Conservation (phyloP, 1,140 invertebrate species). For the Eumeta japonica region DNA sequence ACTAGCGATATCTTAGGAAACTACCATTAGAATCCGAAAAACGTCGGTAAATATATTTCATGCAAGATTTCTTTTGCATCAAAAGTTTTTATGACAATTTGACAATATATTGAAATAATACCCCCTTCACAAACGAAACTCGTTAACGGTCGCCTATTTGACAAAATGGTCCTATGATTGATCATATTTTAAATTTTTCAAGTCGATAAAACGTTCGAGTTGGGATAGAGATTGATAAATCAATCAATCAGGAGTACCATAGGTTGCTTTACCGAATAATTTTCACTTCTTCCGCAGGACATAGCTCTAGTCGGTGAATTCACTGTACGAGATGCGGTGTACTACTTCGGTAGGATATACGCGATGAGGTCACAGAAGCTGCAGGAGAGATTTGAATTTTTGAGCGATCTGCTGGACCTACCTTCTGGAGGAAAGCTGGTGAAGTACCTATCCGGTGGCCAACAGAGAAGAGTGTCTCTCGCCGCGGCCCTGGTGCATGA, state of each 20-base stretch:
- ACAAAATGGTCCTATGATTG: too few relatives aligned
- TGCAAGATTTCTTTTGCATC: too few relatives aligned
- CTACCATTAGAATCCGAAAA: too few relatives aligned
- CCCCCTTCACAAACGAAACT: too few relatives aligned
- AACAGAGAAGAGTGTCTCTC: slow-evolving; percentile 83
- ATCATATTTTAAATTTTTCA: background rate
- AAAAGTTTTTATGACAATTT: too few relatives aligned
- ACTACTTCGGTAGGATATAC: slow-evolving; percentile 87
- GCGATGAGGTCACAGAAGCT: slow-evolving; percentile 70
- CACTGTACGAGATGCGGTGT: slow-evolving; percentile 79
- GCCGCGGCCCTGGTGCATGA: slow-evolving; percentile 84
- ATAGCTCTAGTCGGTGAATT: slow-evolving; percentile 86
- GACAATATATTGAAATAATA: too few relatives aligned
- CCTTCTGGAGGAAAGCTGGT: slow-evolving; percentile 64
- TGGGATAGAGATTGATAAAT: too few relatives aligned
- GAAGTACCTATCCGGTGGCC: slow-evolving; percentile 79
- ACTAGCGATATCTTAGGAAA: too few relatives aligned
- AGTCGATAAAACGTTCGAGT: too few relatives aligned
- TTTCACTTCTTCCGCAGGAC: slow-evolving; percentile 62
- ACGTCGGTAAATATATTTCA: too few relatives aligned
- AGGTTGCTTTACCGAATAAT: background rate
- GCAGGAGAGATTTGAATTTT: slow-evolving; percentile 65
- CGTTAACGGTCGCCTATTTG: too few relatives aligned
- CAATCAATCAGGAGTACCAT: too few relatives aligned
- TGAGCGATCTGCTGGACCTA: slow-evolving; percentile 72